Conservation (phyloP, 2,888 invertebrate genomes). For the Dynastes hyllus region DNA sequence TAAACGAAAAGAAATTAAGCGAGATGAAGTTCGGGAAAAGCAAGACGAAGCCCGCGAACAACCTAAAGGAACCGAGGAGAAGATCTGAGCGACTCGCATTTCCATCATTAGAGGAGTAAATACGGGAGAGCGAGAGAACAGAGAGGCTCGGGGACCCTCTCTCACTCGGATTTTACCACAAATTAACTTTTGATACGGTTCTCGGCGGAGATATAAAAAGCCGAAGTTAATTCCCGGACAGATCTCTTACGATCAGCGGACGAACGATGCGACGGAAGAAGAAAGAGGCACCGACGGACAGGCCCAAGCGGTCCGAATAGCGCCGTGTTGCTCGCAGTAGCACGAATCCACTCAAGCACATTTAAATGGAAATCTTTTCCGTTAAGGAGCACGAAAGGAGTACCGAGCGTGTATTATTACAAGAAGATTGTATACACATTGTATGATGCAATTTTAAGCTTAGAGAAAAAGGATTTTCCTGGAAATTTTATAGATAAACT, state of each 20-base stretch:
- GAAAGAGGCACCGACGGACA: conserved; percentile 46
- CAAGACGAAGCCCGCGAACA: neutral
- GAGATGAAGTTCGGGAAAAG: conserved; percentile 55
- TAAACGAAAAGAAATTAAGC: conserved; percentile 60
- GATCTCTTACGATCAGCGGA: conserved; percentile 58
- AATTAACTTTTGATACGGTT: conserved; percentile 72
- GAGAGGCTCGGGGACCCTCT: conserved; percentile 62
- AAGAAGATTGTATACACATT: too few species aligned
- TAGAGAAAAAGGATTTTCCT: neutral
- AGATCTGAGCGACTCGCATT: conserved; percentile 57
- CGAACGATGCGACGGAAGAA: neutral
- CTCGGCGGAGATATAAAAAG: conserved; percentile 71
- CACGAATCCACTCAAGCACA: conserved; percentile 62
- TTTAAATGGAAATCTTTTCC: conserved; percentile 69
- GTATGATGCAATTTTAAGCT: too few species aligned
- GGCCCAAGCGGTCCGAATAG: conserved; percentile 48
- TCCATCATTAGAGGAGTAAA: conserved; percentile 69
- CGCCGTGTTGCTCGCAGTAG: conserved; percentile 59
- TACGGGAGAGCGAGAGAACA: conserved; percentile 54
- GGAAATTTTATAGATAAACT: neutral
- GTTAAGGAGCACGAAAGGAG: conserved; percentile 38
- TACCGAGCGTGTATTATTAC: conserved; percentile 47
- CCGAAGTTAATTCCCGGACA: conserved; percentile 66
- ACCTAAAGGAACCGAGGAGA: neutral
- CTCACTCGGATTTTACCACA: conserved; percentile 68